These are phyloP conservation scores for Eurytoma californica DNA, from an alignment of 2,888 invertebrate species.

Conservation along the genomic window DNA sequence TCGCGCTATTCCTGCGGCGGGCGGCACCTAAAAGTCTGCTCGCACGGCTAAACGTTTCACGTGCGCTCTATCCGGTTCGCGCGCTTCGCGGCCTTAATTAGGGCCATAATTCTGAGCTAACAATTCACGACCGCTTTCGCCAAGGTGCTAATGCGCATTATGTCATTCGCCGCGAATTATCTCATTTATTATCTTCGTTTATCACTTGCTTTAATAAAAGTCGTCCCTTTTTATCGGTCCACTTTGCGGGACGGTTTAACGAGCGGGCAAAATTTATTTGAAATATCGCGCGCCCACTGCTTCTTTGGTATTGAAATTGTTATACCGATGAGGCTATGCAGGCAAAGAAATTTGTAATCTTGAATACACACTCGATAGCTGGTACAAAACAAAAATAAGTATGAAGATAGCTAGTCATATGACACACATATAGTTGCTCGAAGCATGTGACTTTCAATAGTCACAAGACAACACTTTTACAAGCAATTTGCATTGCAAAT, in stretches of 20 bases:
- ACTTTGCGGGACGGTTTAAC: too few species aligned
- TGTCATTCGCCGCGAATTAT: background rate
- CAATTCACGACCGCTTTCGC: constrained; percentile 9
- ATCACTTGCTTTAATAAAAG: too few species aligned
- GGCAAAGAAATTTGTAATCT: background rate
- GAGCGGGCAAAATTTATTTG: too few species aligned
- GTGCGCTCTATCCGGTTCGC: constrained; percentile 12
- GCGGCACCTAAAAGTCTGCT: background rate
- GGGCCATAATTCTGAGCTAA: background rate
- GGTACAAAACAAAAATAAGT: background rate
- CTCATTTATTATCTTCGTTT: background rate
- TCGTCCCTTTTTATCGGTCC: too few species aligned
- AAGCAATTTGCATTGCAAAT: constrained; percentile 44
- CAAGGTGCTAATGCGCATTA: background rate
- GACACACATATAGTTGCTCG: background rate
- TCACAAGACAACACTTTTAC: constrained; percentile 29
- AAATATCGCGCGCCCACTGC: too few species aligned
- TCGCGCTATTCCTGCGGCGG: background rate
- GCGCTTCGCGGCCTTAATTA: background rate
- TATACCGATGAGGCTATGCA: too few species aligned
- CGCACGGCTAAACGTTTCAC: background rate
- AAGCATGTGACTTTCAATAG: constrained; percentile 30
- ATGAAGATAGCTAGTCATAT: constrained; percentile 15
- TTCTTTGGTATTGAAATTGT: too few species aligned
- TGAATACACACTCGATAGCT: background rate